Evolutionary conservation across 2,888 invertebrate species (phyloP).

Genomic region (Malacosoma neustria): DNA sequence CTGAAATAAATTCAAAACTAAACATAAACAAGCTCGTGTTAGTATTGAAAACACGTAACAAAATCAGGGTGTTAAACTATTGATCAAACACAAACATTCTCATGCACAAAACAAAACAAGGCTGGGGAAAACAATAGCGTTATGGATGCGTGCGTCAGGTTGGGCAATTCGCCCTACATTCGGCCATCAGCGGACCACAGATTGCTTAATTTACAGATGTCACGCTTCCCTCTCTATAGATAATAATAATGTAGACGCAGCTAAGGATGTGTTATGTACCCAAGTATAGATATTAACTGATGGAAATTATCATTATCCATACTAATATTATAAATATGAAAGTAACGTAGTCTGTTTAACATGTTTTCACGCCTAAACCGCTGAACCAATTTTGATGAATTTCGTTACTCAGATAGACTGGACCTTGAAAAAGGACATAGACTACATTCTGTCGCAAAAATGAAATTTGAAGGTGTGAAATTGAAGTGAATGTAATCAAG

Average conservation of each 20-base stretch:
- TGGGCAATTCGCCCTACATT: background rate
- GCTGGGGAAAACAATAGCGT: background rate
- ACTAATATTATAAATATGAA: no score
- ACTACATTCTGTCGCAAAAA: no score
- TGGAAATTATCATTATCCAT: no score
- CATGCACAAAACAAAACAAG: background rate
- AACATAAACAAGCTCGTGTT: no score
- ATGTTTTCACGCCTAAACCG: no score
- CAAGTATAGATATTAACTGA: background rate
- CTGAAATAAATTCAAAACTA: no score
- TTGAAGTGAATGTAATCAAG: no score
- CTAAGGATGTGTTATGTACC: background rate
- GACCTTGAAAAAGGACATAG: no score
- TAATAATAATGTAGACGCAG: conserved; percentile 9
- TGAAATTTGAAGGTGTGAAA: no score
- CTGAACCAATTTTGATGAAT: no score
- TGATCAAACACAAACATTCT: background rate
- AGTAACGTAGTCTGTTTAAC: no score
- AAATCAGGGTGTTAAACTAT: background rate
- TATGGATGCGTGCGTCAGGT: background rate
- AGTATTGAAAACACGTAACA: background rate
- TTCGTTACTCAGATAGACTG: no score
- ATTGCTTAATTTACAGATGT: background rate
- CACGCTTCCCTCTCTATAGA: background rate
- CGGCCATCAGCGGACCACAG: background rate